These are phyloP conservation scores for Dolichomitus sp. DNA, from an alignment of 2,888 invertebrate species.

Conservation along the genomic window DNA sequence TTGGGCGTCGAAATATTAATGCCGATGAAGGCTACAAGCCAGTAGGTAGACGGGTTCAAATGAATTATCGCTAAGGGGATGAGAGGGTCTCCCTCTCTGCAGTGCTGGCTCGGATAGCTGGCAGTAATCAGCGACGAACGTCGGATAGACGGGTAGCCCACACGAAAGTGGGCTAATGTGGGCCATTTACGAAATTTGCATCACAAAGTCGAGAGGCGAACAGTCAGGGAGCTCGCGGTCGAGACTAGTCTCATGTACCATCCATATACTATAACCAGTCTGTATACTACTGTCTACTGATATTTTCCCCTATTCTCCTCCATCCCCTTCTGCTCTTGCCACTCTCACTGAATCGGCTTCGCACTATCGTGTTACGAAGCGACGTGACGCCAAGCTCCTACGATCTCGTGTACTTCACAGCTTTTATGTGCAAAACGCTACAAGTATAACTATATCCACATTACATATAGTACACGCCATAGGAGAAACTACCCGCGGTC, in stretches of 20 bases:
- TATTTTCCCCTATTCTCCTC: slow-evolving; percentile 10
- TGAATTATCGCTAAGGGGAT: slow-evolving; percentile 32
- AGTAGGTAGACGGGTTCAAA: slow-evolving; percentile 2
- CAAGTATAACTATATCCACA: neutral
- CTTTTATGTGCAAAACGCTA: slow-evolving; percentile 27
- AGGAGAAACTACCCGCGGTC: slow-evolving; percentile 46
- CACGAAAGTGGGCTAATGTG: slow-evolving; percentile 72
- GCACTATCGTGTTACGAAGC: slow-evolving; percentile 52
- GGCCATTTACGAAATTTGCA: slow-evolving; percentile 77
- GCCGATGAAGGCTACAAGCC: slow-evolving; percentile 8
- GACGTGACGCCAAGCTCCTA: slow-evolving; percentile 14
- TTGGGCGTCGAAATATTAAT: slow-evolving; percentile 31
- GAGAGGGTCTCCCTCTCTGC: neutral
- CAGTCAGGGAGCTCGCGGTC: slow-evolving; percentile 13
- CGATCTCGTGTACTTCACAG: slow-evolving; percentile 42
- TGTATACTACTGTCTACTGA: slow-evolving; percentile 13
- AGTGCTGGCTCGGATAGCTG: slow-evolving; percentile 5
- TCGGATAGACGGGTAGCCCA: slow-evolving; percentile 52
- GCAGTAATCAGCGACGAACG: slow-evolving; percentile 55
- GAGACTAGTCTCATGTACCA: slow-evolving; percentile 2
- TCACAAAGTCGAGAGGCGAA: slow-evolving; percentile 71
- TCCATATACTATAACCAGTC: neutral
- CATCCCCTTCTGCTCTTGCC: slow-evolving; percentile 6
- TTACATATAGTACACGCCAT: neutral
- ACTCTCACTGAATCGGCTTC: slow-evolving; percentile 44